Base-by-base conservation (phyloP, 2,888 invertebrate genomes). In the Hydropsyche betteni region DNA sequence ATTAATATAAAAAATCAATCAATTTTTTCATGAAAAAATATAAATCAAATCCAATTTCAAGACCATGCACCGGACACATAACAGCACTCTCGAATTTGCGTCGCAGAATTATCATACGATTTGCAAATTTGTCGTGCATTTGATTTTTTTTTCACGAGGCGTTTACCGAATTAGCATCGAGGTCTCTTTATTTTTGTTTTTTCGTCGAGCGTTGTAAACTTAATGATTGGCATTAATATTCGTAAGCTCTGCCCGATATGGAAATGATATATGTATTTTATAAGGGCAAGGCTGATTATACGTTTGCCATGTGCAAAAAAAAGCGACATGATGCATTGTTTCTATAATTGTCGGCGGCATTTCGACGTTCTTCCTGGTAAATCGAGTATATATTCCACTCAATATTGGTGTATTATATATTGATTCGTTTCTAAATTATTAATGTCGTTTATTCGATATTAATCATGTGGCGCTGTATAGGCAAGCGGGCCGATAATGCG, bases 191-290 rank as follows among this genome's bases (percentile, higher is more conserved):
- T 36, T 64, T 33, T 64, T 36, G 12, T 64, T 64, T 33, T 64
- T 33, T 64, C 64, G 12, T n/a, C 33, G 64, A 33, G 64, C 34
- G 33, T 24, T 64, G 64, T 64, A 64, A 36, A 64, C n/a, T 64
- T 64, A 64, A 64, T 64, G 64, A 64, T 64, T 64, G 64, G 36
- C 64, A 64, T 64, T 64, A 64, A 64, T 64, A 64, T 64, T 64
- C 34, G 36, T 34, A 64, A 64, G 36, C 64, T 64, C 36, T 34
- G 64, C 64, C 64, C 64, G 64, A 64, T 64, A 64, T 64, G 64
- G 64, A 64, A 64, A 36, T 64, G 64, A 64, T 36, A 64, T 36
- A 36, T 64, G 64, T 64, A 64, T 64, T 64, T 64, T 64, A 64
- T 64, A 64, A 64, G 64, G 64, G 64, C 64, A 64, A 64, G 64